These are phyloP conservation scores for Paracyclopina nana DNA, from an alignment of 1,140 invertebrate genomes.

Conservation along the genomic window DNA sequence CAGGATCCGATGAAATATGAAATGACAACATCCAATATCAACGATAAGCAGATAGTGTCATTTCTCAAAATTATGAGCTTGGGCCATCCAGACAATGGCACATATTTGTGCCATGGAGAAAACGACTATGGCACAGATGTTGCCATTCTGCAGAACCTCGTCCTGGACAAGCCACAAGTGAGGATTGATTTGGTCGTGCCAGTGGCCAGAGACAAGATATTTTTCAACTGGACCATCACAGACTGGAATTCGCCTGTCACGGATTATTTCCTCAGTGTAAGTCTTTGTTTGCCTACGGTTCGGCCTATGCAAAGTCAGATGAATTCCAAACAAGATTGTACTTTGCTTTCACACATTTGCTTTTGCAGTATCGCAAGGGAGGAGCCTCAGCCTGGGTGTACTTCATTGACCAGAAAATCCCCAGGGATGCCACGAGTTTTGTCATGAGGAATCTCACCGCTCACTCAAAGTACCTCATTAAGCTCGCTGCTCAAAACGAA, in stretches of 20 bases:
- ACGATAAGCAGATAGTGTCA: background rate
- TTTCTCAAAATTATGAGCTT: constrained; percentile 10
- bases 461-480: constrained; percentile 18
- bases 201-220: constrained; percentile 48
- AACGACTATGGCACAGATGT: constrained; percentile 9
- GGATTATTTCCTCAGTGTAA: constrained; percentile 37
- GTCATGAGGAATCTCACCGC: constrained; percentile 19
- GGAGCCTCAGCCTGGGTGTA: constrained; percentile 3
- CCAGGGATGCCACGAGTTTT: constrained; percentile 12
- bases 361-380: constrained; percentile 18
- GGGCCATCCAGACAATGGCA: constrained; percentile 11
- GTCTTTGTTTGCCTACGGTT: constrained; percentile 15
- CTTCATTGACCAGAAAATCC: background rate
- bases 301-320: no score
- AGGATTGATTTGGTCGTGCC: constrained; percentile 48
- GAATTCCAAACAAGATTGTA: no score
- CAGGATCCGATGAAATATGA: constrained; percentile 6
- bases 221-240: constrained; percentile 56
- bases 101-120: constrained; percentile 14
- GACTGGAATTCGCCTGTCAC: constrained; percentile 48
- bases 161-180: constrained; percentile 46
- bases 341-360: no score
- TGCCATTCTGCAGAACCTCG: background rate
- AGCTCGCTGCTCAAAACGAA: constrained; percentile 24
- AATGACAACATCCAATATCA: background rate